Evolutionary conservation across 2,888 invertebrate genomes (phyloP).

Genomic region (Trichacis sp.): DNA sequence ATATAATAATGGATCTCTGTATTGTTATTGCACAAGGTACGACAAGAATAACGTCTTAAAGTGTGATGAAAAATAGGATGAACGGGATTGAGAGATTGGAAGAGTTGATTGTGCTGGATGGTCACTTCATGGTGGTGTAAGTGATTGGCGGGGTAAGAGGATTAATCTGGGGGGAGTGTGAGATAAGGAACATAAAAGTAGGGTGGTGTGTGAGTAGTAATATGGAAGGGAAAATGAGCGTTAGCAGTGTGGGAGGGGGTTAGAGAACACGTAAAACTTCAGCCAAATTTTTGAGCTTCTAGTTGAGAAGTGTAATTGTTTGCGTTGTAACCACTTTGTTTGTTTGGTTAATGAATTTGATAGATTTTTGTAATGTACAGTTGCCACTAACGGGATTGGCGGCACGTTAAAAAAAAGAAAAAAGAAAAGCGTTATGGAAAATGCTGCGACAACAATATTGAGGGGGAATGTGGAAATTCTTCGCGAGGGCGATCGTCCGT

Average conservation of each 20-base stretch:
- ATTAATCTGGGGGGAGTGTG: no score
- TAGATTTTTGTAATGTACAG: constrained; percentile 61
- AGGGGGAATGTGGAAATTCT: constrained; percentile 1
- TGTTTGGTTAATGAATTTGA: constrained; percentile 55
- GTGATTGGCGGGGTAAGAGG: no score
- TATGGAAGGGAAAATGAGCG: no score
- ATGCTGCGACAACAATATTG: constrained; percentile 14
- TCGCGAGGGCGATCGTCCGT: constrained; percentile 17
- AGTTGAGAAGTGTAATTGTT: constrained; percentile 61
- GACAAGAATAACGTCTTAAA: no score
- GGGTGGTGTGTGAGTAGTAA: no score
- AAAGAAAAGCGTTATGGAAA: constrained; percentile 24
- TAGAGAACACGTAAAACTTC: constrained; percentile 50
- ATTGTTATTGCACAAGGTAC: no score
- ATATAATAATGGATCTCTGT: no score
- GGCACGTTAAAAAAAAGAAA: constrained; percentile 41
- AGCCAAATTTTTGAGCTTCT: constrained; percentile 65
- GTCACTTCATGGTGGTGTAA: no score
- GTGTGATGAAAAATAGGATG: no score
- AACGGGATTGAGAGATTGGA: no score
- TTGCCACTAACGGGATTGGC: constrained; percentile 55
- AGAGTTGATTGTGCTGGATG: no score
- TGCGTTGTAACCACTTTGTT: constrained; percentile 58
- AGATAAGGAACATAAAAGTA: constrained; percentile 34
- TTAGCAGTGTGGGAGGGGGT: no score